A percentile compares a stretch with the other conserved stretches of the same genome.
These are phyloP conservation scores for Idaea aversata DNA, from an alignment of 2,888 invertebrate species.

Conservation along the genomic window DNA sequence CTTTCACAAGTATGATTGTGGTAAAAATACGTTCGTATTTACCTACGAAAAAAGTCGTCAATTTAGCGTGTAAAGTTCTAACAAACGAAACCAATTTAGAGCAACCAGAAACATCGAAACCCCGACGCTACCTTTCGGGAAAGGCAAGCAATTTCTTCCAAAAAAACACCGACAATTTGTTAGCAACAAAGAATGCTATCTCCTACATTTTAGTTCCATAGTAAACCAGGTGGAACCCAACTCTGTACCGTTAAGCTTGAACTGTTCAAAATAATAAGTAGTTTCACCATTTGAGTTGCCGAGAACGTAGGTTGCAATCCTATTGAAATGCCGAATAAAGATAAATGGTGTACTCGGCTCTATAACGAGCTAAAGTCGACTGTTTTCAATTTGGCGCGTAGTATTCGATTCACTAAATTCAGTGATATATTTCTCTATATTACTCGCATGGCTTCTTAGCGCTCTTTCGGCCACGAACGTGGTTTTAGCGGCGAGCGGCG, in stretches of 20 bases:
- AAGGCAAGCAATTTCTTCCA: not conserved
- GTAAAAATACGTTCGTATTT: not conserved
- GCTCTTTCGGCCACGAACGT: not conserved
- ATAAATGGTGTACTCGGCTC: slow-evolving; percentile 72
- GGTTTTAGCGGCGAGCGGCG: not conserved
- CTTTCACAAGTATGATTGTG: not conserved
- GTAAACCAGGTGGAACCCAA: slow-evolving; percentile 54
- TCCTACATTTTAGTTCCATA: slow-evolving; percentile 3
- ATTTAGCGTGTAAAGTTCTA: not conserved
- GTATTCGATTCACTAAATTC: slow-evolving; percentile 65
- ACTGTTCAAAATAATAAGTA: slow-evolving; percentile 77
- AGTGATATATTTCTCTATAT: slow-evolving; percentile 47
- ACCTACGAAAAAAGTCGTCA: slow-evolving; percentile 1
- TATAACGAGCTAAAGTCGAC: slow-evolving; percentile 74
- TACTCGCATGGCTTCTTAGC: slow-evolving; percentile 22
- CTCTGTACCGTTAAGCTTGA: slow-evolving; percentile 70
- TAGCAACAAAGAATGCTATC: slow-evolving; percentile 24
- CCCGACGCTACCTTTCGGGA: slow-evolving; percentile 4
- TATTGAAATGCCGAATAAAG: slow-evolving; percentile 76
- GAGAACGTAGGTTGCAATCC: slow-evolving; percentile 72
- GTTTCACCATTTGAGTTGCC: slow-evolving; percentile 73
- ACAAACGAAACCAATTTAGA: not conserved
- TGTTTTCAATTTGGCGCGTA: slow-evolving; percentile 73
- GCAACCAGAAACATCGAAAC: slow-evolving; percentile 5
- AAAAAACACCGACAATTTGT: slow-evolving; percentile 4